Percentiles rank a stretch among this genome's conserved stretches.
phyloP scores from a whole-genome alignment of 2,888 invertebrate species.

The Leptopilina syphax region DNA sequence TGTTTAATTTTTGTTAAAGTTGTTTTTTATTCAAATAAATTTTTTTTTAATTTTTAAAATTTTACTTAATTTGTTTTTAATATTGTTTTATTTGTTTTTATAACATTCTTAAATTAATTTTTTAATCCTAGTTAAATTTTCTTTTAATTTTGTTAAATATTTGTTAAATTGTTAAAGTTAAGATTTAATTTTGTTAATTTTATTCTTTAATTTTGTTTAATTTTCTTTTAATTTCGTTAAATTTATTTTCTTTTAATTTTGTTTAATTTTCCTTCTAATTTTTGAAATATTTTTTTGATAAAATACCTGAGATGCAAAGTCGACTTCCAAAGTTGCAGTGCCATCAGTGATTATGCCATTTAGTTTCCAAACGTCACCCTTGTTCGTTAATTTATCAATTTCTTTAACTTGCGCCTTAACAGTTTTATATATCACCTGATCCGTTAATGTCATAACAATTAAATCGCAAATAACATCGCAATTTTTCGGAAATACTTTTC shows the following conservation, averaged over 20 bases:
- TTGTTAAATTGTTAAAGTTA: too few species aligned
- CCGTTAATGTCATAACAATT: conserved; percentile 52
- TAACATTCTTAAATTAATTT: too few species aligned
- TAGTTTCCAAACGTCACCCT: conserved; percentile 79
- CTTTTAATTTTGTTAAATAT: too few species aligned
- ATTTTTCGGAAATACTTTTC: conserved; percentile 47
- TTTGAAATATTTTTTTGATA: conserved; percentile 24
- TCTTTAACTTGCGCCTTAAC: conserved; percentile 80
- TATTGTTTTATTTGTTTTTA: too few species aligned
- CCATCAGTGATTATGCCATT: conserved; percentile 80
- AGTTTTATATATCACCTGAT: conserved; percentile 61
- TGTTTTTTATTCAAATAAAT: too few species aligned
- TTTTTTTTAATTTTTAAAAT: too few species aligned
- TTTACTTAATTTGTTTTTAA: too few species aligned
- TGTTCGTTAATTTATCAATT: conserved; percentile 79
- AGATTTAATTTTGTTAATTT: too few species aligned
- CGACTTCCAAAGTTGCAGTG: conserved; percentile 79
- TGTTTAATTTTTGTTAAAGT: too few species aligned
- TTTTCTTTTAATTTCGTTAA: too few species aligned
- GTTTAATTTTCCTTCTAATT: conserved; percentile 17
- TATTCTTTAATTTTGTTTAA: too few species aligned
- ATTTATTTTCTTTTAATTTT: neutral
- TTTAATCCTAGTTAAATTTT: too few species aligned
- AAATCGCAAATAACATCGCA: conserved; percentile 65
- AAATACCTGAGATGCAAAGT: conserved; percentile 79